phyloP scores from a whole-genome alignment of 2,797 vertebrate genomes.

The Microcaecilia unicolor region DNA sequence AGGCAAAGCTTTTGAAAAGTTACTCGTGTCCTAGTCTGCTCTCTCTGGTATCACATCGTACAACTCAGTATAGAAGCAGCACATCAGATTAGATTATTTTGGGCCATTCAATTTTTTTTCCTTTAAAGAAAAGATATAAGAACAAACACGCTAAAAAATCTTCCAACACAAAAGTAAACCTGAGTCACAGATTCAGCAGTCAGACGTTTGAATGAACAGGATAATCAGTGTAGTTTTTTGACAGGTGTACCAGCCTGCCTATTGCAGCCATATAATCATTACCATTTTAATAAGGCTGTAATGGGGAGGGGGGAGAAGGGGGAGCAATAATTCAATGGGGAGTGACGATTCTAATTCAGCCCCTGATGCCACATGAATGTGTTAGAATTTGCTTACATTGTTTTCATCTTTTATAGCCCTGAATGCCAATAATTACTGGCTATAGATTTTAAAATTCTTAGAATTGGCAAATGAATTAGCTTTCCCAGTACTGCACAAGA shows the following conservation, averaged over 20 bases:
- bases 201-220: slow-evolving; percentile 65
- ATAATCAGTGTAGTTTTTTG: slow-evolving; percentile 65
- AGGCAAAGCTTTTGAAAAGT: slow-evolving; percentile 28
- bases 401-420: slow-evolving; percentile 69
- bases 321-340: slow-evolving; percentile 70
- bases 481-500: slow-evolving; percentile 67
- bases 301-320: slow-evolving; percentile 66
- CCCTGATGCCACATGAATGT: slow-evolving; percentile 71
- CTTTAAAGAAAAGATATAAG: slow-evolving; percentile 13
- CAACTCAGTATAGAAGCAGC: slow-evolving; percentile 16
- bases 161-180: slow-evolving; percentile 58
- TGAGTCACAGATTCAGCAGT: slow-evolving; percentile 53
- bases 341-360: slow-evolving; percentile 68
- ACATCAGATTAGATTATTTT: slow-evolving; percentile 20
- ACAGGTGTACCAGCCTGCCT: slow-evolving; percentile 66
- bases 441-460: slow-evolving; percentile 71
- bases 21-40: slow-evolving; percentile 8
- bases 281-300: slow-evolving; percentile 73
- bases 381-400: slow-evolving; percentile 69
- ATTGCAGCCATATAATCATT: slow-evolving; percentile 68
- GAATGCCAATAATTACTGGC: slow-evolving; percentile 74
- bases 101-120: slow-evolving; percentile 37
- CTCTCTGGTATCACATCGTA: slow-evolving; percentile 30
- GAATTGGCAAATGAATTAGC: slow-evolving; percentile 67
- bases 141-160: too few relatives aligned